Base-by-base conservation (phyloP, 2,797 vertebrate species). In the Chanos chanos region DNA sequence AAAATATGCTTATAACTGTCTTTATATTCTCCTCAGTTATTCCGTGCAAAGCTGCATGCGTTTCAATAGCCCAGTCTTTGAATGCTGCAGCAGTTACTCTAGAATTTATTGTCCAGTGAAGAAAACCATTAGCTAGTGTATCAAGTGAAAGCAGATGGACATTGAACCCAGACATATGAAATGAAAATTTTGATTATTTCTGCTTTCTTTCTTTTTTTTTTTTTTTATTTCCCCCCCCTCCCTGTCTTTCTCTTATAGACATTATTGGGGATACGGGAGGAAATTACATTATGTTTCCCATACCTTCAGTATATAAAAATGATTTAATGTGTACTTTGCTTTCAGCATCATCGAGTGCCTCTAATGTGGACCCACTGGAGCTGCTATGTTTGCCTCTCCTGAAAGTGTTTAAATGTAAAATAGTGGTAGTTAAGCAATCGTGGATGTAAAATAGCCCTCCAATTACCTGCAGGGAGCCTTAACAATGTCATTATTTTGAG, bases 271-370 rank as follows among this genome's bases (percentile, higher is more conserved):
- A 83, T 80, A 85, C 82, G 76, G 79, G 80, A 77, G 71, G 74
- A 76, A 77, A 79, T 73, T 72, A 78, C 85, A 81, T 87, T 86
- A 82, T 82, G 77, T 81, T 74, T 78, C 75, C 81, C 82, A 78
- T 87, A 89, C 83, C 81, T 86, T 85, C 78, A 78, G 79, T 81
- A 73, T 84, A 89, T 89, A 87, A 89, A 89, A 88, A 85, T 89
- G 87, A 89, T 90, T 89, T 88, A 88, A 83, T 82, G 79, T 78
- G 78, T 84, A 77, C 83, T 86, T 77, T 64, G 80, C 82, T 83
- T 77, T 78, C 80, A 70, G 77, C 84, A 80, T 86, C 77, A 87
- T 85, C 83, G 82, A 85, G 82, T 82, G 76, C 78, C 83, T 79
- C 78, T 87, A 86, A 88, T 89, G 86, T 86, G 80, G 79, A 83